Evolutionary conservation across 2,113 vertebrate genomes (phyloP).

Genomic region (Gallinago jamesoni): DNA sequence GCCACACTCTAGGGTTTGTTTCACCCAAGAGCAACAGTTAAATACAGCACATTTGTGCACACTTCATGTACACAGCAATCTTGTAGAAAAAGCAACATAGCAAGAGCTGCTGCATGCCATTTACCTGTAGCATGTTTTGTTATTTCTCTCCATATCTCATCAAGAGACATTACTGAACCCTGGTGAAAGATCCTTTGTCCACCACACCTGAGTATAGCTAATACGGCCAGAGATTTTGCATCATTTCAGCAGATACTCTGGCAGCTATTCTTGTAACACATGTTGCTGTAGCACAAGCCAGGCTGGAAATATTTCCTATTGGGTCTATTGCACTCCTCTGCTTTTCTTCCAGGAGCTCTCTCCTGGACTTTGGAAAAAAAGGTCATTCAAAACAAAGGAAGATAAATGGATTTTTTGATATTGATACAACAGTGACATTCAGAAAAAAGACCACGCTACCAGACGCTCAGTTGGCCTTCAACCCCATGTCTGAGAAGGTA

Average conservation of each 20-base stretch:
- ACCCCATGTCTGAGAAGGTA: background rate
- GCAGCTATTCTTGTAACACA: background rate
- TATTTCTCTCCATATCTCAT: background rate
- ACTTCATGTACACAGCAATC: too few relatives aligned
- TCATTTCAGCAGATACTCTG: background rate
- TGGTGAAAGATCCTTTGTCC: background rate
- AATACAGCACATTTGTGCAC: background rate
- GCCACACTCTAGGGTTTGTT: background rate
- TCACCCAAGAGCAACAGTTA: background rate
- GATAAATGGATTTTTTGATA: background rate
- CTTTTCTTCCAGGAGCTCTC: background rate
- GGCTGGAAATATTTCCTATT: background rate
- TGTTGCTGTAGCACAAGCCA: background rate
- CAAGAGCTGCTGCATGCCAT: background rate
- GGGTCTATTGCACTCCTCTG: background rate
- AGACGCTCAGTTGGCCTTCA: background rate
- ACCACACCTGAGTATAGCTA: background rate
- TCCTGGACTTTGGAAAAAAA: background rate
- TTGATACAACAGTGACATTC: background rate
- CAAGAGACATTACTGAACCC: background rate
- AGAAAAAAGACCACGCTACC: rapidly evolving
- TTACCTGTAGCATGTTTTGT: background rate
- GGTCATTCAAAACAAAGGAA: background rate
- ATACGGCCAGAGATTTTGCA: background rate
- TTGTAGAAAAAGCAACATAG: background rate